Evolutionary conservation across 2,888 invertebrate species (phyloP).

Genomic region (Beris chalybata): DNA sequence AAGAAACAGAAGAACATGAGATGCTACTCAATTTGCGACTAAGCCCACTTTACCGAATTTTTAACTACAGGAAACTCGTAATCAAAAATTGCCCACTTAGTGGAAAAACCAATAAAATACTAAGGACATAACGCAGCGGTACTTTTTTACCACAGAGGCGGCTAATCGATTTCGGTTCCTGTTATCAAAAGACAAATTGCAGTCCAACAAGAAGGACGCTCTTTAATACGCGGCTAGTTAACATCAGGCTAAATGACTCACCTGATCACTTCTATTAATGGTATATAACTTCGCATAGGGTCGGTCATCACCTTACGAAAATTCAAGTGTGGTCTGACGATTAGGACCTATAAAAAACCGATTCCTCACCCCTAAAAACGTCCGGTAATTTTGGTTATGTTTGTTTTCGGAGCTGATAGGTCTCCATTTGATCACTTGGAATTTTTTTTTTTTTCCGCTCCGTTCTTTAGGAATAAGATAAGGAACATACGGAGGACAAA

Average conservation of each 20-base stretch:
- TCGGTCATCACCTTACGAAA: constrained; percentile 2
- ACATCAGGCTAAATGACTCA: constrained; percentile 21
- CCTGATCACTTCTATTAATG: constrained; percentile 12
- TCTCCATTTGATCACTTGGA: constrained; percentile 12
- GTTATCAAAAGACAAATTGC: constrained; percentile 29
- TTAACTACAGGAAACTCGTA: constrained; percentile 20
- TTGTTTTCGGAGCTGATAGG: constrained; percentile 8
- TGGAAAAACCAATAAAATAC: neutral
- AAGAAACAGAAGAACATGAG: too few relatives aligned
- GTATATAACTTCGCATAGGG: neutral
- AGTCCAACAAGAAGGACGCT: constrained; percentile 7
- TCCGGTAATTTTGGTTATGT: constrained; percentile 10
- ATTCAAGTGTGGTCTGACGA: constrained; percentile 14
- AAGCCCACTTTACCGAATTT: constrained; percentile 1
- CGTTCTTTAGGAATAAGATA: too few relatives aligned
- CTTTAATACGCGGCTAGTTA: constrained; percentile 21
- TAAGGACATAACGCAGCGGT: neutral
- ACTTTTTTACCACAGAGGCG: neutral
- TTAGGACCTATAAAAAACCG: constrained; percentile 11
- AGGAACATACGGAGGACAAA: too few relatives aligned
- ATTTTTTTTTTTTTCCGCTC: too few relatives aligned
- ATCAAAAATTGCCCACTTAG: constrained; percentile 4
- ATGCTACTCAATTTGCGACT: too few relatives aligned
- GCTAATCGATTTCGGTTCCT: constrained; percentile 25
- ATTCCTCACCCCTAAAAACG: constrained; percentile 15